These are phyloP conservation scores for Spea bombifrons DNA, from an alignment of 2,113 vertebrate species.

Conservation along the genomic window DNA sequence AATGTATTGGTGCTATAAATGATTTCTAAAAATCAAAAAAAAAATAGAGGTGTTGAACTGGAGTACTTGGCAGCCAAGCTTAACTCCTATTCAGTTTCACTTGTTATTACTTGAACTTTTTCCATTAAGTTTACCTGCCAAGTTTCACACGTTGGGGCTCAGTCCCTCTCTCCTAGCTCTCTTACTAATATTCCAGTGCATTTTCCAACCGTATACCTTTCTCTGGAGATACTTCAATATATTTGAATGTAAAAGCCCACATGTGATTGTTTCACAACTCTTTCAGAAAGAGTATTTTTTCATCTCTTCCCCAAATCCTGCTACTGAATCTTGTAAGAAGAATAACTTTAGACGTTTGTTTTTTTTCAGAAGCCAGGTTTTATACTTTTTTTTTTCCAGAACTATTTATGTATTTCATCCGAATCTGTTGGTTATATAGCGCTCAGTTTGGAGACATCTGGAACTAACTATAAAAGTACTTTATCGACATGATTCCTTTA, in stretches of 20 bases:
- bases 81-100: slow-evolving; percentile 47
- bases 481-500: slow-evolving; percentile 1
- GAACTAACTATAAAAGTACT: neutral
- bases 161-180: slow-evolving; percentile 38
- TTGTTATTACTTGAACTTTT: slow-evolving; percentile 45
- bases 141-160: slow-evolving; percentile 43
- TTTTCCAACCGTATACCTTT: slow-evolving; percentile 41
- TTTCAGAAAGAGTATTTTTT: slow-evolving; percentile 46
- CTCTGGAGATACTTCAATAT: slow-evolving; percentile 34
- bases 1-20: slow-evolving; percentile 38
- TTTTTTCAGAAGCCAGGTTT: slow-evolving; percentile 16
- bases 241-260: slow-evolving; percentile 37
- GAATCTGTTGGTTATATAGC: neutral
- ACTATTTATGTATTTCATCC: slow-evolving; percentile 18
- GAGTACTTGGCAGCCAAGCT: slow-evolving; percentile 45
- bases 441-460: slow-evolving; percentile 9
- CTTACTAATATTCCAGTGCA: slow-evolving; percentile 45
- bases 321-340: slow-evolving; percentile 42
- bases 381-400: slow-evolving; percentile 28
- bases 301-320: slow-evolving; percentile 45
- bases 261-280: slow-evolving; percentile 45
- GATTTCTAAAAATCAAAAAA: slow-evolving; percentile 23
- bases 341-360: slow-evolving; percentile 21
- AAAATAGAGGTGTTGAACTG: slow-evolving; percentile 45
- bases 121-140: slow-evolving; percentile 36